Evolutionary conservation across 2,797 vertebrate genomes (phyloP).

Genomic region (Xiphorhynchus erythropygius): DNA sequence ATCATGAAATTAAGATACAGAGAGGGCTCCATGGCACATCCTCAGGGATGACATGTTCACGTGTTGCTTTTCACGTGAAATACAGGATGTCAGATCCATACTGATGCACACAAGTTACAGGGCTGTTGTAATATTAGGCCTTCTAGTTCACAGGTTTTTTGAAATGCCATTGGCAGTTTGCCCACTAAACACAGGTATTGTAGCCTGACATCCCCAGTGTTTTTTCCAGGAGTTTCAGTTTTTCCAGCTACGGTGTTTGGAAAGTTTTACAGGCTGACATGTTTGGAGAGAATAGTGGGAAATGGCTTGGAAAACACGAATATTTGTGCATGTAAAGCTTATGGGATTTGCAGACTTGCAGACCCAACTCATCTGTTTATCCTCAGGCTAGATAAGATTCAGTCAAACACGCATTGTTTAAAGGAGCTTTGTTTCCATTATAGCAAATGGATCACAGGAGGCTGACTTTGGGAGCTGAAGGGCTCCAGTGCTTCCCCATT

Average conservation of each 20-base stretch:
- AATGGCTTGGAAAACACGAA: conserved; percentile 25
- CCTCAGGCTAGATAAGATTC: conserved; percentile 71
- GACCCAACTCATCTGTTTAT: conserved; percentile 73
- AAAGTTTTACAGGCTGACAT: conserved; percentile 66
- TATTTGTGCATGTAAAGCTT: conserved; percentile 60
- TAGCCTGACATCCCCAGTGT: conserved; percentile 17
- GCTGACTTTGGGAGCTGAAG: conserved; percentile 25
- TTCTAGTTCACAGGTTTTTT: conserved; percentile 9
- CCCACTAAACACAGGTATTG: conserved; percentile 51
- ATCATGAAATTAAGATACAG: conserved; percentile 66
- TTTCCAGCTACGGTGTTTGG: conserved; percentile 11
- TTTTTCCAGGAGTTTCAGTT: conserved; percentile 44
- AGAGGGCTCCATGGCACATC: background rate
- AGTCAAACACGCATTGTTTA: conserved; percentile 62
- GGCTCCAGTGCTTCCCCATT: conserved; percentile 51
- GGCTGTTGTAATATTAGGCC: conserved; percentile 4
- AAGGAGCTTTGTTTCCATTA: conserved; percentile 65
- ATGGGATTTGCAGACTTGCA: conserved; percentile 67
- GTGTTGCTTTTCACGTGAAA: background rate
- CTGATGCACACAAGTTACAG: conserved; percentile 30
- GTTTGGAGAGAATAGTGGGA: conserved; percentile 43
- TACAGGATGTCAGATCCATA: conserved; percentile 40
- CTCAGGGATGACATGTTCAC: background rate
- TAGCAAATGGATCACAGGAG: conserved; percentile 42
- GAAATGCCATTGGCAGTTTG: conserved; percentile 3